phyloP scores from a whole-genome alignment of 2,797 vertebrate species.

The Trematomus bernacchii region DNA sequence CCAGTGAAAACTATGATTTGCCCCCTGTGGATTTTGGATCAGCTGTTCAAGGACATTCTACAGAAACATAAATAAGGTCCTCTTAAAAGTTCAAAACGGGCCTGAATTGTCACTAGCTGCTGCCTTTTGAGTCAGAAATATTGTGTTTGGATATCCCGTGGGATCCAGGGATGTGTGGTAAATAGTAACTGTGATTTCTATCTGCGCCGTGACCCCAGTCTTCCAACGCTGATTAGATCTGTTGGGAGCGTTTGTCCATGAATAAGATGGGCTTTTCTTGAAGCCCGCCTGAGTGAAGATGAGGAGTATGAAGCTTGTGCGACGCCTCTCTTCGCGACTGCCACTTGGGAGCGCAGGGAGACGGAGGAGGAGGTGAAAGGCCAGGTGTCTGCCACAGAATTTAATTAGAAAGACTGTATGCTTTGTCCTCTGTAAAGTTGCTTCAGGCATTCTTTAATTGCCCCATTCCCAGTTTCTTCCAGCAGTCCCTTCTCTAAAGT shows the following conservation, averaged over 20 bases:
- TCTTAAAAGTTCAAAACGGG: conserved; percentile 42
- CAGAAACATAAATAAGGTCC: conserved; percentile 13
- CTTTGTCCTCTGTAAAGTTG: conserved; percentile 88
- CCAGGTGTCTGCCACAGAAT: conserved; percentile 87
- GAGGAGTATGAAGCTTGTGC: conserved; percentile 69
- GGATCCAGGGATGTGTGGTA: conserved; percentile 55
- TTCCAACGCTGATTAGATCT: conserved; percentile 71
- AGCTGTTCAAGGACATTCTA: conserved; percentile 12
- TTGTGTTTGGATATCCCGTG: conserved; percentile 50
- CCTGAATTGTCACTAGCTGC: conserved; percentile 42
- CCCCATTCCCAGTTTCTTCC: conserved; percentile 77
- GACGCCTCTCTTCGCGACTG: conserved; percentile 71
- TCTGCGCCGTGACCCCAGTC: conserved; percentile 59
- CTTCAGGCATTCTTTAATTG: conserved; percentile 90
- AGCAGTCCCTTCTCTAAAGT: conserved; percentile 68
- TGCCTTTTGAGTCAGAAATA: conserved; percentile 45
- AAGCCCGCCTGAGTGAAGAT: conserved; percentile 51
- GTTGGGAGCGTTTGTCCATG: conserved; percentile 69
- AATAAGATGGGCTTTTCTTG: conserved; percentile 67
- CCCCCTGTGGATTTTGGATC: conserved; percentile 21
- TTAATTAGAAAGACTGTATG: conserved; percentile 87
- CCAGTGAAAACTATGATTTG: conserved; percentile 23
- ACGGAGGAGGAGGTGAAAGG: conserved; percentile 85
- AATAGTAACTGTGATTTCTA: conserved; percentile 65
- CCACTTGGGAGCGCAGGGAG: conserved; percentile 77